Evolutionary conservation across 1,140 invertebrate species (phyloP), one percentile per base, ranked within the genome.

Genomic region (Aphidius gifuensis): DNA sequence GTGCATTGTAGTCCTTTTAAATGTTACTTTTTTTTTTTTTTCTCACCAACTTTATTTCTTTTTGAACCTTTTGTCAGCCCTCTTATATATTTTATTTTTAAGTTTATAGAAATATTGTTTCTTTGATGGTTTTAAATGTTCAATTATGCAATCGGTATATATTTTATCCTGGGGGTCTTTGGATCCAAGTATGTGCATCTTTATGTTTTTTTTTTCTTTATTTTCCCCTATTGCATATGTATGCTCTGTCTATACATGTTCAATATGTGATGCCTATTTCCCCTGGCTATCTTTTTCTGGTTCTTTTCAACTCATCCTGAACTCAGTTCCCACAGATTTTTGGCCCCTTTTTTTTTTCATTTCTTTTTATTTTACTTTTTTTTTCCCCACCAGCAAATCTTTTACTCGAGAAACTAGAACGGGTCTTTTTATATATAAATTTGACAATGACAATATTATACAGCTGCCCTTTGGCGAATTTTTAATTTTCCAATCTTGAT

Each of bases 1-100:
- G 72, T 71, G 71, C 50, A 65, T 23, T 64, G 62, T 11, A 56
- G 42, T n/a, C 4, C 9, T 51, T 49, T 51, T 61, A 56, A 49
- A 54, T 55, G 54, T 51, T 62, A 45, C 58, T 7, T 50, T 48
- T 58, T 66, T 66, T 62, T 69, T 67, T 51, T 55, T 55, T 51
- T 51, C 50, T 55, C 53, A 42, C 53, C 9, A 5, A 43, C n/a
- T n/a, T n/a, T n/a, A n/a, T n/a, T n/a, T n/a, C 50, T 39, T 39
- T 53, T 21, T 43, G 43, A 5, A 40, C 53, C n/a, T 40, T 3
- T 21, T 7, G 23, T 2, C 23, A 23, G 23, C 23, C 23, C 23
- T 23, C 23, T 23, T 23, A 23, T 23, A 3, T 23, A 23, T 23
- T 23, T 23, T 23, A 3, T 23, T 23, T 23, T 1, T 23, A 23